Evolutionary conservation across 2,113 vertebrate genomes (phyloP).

Genomic region (Mesembrinibis cayennensis): DNA sequence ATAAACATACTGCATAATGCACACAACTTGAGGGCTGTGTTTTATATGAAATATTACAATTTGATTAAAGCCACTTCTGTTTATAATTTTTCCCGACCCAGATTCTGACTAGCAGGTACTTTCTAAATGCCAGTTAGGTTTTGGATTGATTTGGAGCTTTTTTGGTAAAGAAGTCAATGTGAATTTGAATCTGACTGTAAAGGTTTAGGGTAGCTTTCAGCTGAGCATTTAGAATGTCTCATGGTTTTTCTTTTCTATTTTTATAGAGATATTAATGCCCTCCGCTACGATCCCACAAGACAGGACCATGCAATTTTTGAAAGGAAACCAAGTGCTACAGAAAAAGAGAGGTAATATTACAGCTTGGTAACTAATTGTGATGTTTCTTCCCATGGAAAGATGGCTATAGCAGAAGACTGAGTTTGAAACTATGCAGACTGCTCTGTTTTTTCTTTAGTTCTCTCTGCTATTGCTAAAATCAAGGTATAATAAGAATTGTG

Average conservation of each 20-base stretch:
- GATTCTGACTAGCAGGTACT: background rate
- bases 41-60: background rate
- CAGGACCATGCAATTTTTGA: constrained; percentile 88
- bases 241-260: background rate
- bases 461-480: background rate
- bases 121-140: background rate
- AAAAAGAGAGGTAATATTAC: constrained; percentile 82
- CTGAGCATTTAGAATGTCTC: background rate
- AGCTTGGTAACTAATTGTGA: background rate
- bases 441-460: background rate
- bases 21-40: background rate
- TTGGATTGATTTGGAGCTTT: background rate
- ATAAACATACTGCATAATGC: background rate
- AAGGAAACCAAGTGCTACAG: constrained; percentile 67
- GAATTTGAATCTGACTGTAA: background rate
- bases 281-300: constrained; percentile 92
- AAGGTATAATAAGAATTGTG: background rate
- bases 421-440: background rate
- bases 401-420: background rate
- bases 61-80: background rate
- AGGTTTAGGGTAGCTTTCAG: background rate
- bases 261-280: constrained; percentile 82
- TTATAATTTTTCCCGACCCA: background rate
- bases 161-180: background rate
- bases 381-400: background rate